Percentiles rank a stretch among this genome's conserved stretches.
Evolutionary conservation across 2,797 vertebrate genomes (phyloP).

Genomic region (Erethizon dorsatum): DNA sequence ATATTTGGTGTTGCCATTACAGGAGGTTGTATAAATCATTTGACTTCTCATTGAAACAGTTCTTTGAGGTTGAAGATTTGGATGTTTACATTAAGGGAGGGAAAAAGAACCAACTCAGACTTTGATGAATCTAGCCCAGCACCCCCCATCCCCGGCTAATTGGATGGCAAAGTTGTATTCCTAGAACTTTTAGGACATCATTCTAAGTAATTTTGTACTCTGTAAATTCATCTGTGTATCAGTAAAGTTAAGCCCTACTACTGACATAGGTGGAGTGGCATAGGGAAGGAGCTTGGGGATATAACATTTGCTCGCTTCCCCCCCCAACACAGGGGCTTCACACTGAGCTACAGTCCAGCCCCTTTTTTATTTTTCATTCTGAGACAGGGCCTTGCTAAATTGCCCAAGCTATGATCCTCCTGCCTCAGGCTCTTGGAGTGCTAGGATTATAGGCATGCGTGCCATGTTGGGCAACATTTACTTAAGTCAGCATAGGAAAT

Average conservation of each 20-base stretch:
- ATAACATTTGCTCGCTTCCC: neutral
- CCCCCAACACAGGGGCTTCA: neutral
- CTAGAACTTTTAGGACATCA: neutral
- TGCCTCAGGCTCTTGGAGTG: neutral
- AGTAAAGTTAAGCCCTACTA: neutral
- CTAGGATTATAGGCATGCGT: neutral
- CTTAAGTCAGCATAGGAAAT: neutral
- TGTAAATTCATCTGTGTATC: neutral
- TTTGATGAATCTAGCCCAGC: neutral
- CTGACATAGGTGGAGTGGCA: neutral
- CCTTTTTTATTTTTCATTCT: neutral
- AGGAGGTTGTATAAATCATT: neutral
- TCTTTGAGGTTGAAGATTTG: slow-evolving; percentile 27
- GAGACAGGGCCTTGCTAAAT: neutral
- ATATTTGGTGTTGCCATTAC: no score
- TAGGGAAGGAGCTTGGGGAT: neutral
- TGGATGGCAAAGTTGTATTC: neutral
- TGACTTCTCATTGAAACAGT: slow-evolving; percentile 28
- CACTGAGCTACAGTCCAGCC: neutral
- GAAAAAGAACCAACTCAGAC: neutral
- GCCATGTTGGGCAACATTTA: neutral
- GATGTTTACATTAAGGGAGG: neutral
- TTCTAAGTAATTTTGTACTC: slow-evolving; percentile 40
- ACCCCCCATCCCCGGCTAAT: neutral
- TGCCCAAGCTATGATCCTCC: neutral